A percentile compares a stretch with the other conserved stretches of the same genome.
Conservation (phyloP, 2,113 vertebrate species). For the Fulica atra region DNA sequence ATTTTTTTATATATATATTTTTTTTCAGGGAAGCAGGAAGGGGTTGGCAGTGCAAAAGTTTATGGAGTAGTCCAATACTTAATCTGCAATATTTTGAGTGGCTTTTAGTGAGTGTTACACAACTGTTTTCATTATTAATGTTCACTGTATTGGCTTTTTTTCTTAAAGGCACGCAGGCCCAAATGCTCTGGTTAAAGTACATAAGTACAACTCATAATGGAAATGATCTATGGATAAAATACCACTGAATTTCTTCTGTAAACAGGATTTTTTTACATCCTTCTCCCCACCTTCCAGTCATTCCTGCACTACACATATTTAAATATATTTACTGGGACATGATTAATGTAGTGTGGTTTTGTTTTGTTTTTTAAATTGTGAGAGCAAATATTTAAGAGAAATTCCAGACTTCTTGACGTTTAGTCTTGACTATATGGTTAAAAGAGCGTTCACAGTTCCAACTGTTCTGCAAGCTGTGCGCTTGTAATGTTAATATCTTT, state of each 20-base stretch:
- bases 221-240: neutral
- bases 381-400: neutral
- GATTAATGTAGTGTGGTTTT: neutral
- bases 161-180: neutral
- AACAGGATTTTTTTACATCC: neutral
- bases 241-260: neutral
- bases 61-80: neutral
- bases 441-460: neutral
- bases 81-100: neutral
- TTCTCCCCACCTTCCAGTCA: neutral
- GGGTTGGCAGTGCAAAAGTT: neutral
- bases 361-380: neutral
- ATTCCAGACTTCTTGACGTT: neutral
- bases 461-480: neutral
- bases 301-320: neutral
- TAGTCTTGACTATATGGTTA: neutral
- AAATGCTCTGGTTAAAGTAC: neutral
- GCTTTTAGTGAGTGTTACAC: neutral
- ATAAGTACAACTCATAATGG: neutral
- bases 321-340: neutral
- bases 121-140: neutral
- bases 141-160: neutral
- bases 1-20: neutral
- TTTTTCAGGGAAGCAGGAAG: neutral
- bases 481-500: neutral